A percentile compares a stretch with the other conserved stretches of the same genome.
phyloP scores from a whole-genome alignment of 92 coral and sea anemone genomes.

The Muricea muricata region DNA sequence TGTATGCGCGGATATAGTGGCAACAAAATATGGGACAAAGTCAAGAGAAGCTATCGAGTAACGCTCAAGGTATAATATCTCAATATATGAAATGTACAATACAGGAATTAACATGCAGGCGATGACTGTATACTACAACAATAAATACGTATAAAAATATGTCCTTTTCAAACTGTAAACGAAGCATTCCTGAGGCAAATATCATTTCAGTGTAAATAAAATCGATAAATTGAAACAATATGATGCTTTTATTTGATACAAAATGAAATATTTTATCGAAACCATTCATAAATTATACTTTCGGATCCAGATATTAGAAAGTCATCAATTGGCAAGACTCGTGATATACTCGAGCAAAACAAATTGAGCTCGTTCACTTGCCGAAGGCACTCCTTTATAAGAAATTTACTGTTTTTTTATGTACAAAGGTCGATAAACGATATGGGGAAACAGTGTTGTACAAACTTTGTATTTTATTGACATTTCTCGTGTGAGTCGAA shows the following conservation, averaged over 20 bases:
- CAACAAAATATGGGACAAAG: constrained; percentile 19
- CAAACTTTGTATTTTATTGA: background rate
- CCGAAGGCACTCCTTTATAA: background rate
- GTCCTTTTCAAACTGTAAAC: background rate
- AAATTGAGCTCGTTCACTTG: background rate
- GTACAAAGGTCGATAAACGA: background rate
- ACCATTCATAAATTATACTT: background rate
- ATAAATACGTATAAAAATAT: background rate
- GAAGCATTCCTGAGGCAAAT: background rate
- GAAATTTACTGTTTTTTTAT: background rate
- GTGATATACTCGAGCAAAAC: background rate
- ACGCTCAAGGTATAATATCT: constrained; percentile 9
- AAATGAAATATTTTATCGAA: background rate
- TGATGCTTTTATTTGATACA: background rate
- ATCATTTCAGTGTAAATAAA: background rate
- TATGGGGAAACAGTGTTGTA: background rate
- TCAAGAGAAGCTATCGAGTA: constrained; percentile 31
- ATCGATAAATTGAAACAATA: background rate
- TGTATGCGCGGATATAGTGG: background rate
- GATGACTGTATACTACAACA: too few species aligned
- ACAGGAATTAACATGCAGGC: too few species aligned
- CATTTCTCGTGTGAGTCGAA: background rate
- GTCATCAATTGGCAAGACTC: background rate
- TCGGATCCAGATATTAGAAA: background rate
- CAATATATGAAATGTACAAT: too few species aligned